Conservation (phyloP, 2,888 invertebrate species). For the Strigamia transsilvanica region DNA sequence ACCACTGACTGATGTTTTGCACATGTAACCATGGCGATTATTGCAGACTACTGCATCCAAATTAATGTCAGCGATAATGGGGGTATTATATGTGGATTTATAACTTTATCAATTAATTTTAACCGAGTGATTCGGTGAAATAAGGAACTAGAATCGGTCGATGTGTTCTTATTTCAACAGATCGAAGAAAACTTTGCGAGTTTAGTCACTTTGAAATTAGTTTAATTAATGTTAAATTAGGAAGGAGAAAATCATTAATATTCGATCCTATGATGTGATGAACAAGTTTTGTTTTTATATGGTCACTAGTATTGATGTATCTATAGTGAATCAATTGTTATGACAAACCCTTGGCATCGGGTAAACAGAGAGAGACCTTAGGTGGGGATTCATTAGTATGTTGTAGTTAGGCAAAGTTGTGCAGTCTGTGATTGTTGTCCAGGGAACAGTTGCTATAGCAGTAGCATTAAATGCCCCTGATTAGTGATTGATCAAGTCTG, state of each 20-base stretch:
- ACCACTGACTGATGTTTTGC: conserved; percentile 44
- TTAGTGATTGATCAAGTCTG: conserved; percentile 53
- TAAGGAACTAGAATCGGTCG: not conserved
- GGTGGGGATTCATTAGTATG: conserved; percentile 29
- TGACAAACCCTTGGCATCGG: conserved; percentile 51
- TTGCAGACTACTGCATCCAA: conserved; percentile 48
- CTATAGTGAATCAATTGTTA: conserved; percentile 50
- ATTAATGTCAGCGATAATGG: conserved; percentile 48
- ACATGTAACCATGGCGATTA: conserved; percentile 38
- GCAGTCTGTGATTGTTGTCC: conserved; percentile 51
- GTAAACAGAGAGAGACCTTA: conserved; percentile 29
- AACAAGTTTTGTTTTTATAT: not conserved
- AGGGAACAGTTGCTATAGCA: conserved; percentile 53
- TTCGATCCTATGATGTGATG: conserved; percentile 10
- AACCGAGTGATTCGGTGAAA: not conserved
- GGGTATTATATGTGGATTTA: conserved; percentile 36
- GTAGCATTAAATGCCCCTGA: conserved; percentile 51
- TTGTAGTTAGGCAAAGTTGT: conserved; percentile 51
- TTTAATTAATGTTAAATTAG: conserved; percentile 1
- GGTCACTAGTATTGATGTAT: conserved; percentile 10
- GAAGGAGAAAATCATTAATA: conserved; percentile 17
- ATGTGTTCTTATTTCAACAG: not conserved
- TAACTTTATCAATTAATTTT: conserved; percentile 37
- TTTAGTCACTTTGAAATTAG: not conserved
- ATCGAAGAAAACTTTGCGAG: not conserved